Evolutionary conservation across 2,888 invertebrate species (phyloP).

Genomic region (Andrena praecox): DNA sequence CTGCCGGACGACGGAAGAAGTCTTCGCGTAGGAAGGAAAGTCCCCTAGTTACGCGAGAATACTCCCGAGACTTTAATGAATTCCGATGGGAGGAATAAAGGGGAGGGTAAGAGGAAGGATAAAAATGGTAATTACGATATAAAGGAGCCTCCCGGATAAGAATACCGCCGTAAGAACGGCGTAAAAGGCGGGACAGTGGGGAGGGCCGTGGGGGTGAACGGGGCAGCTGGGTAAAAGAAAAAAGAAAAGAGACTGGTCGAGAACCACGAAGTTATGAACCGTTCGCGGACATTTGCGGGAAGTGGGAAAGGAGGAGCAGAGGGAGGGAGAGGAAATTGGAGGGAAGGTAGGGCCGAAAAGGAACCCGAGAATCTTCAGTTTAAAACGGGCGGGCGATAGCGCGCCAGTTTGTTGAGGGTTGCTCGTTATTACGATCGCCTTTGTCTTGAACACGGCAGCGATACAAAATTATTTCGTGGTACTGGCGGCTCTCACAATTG

Average conservation of each 20-base stretch:
- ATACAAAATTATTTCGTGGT: constrained; percentile 8
- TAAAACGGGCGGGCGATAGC: constrained; percentile 58
- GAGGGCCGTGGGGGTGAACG: background rate
- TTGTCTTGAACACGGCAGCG: constrained; percentile 6
- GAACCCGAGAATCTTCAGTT: constrained; percentile 45
- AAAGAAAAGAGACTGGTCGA: constrained; percentile 47
- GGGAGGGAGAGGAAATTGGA: constrained; percentile 9
- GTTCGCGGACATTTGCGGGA: constrained; percentile 61
- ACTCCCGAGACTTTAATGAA: constrained; percentile 81
- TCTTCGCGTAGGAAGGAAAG: constrained; percentile 64
- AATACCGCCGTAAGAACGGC: constrained; percentile 69
- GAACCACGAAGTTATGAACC: constrained; percentile 69
- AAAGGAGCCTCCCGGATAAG: constrained; percentile 79
- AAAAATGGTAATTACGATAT: constrained; percentile 84
- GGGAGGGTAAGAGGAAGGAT: constrained; percentile 71
- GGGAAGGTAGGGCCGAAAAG: constrained; percentile 13
- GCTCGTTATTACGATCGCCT: constrained; percentile 64
- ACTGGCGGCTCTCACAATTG: no score
- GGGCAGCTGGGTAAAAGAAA: constrained; percentile 7
- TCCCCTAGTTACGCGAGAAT: constrained; percentile 79
- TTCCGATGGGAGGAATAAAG: constrained; percentile 79
- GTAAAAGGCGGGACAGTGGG: constrained; percentile 51
- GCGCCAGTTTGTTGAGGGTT: constrained; percentile 75
- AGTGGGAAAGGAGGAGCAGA: constrained; percentile 16
- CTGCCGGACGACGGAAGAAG: constrained; percentile 33